These are phyloP conservation scores for Drosophila baimaii DNA, from an alignment of 1,140 invertebrate species.

Conservation along the genomic window DNA sequence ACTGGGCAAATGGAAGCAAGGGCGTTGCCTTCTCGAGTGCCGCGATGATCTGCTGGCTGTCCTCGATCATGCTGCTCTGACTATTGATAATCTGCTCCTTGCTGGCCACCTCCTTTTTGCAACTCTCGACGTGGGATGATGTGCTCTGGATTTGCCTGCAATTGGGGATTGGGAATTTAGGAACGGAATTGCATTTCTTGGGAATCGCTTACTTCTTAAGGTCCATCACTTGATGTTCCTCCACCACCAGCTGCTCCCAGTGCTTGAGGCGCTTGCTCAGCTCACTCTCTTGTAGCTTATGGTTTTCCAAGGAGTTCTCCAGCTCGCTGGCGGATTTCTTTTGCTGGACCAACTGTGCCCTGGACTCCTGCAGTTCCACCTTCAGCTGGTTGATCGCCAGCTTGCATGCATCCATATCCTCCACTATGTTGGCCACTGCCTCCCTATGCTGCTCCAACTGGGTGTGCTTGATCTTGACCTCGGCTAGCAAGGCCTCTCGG, in stretches of 20 bases:
- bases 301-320: not conserved
- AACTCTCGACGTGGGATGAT: slow-evolving; percentile 22
- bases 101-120: slow-evolving; percentile 36
- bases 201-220: slow-evolving; percentile 40
- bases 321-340: slow-evolving; percentile 29
- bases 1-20: slow-evolving; percentile 22
- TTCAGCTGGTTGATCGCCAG: slow-evolving; percentile 24
- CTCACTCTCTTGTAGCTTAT: slow-evolving; percentile 33
- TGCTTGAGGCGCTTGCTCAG: slow-evolving; percentile 34
- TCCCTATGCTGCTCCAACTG: slow-evolving; percentile 47
- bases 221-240: slow-evolving; percentile 47
- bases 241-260: slow-evolving; percentile 51
- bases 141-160: slow-evolving; percentile 45
- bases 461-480: slow-evolving; percentile 12
- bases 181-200: not conserved
- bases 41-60: slow-evolving; percentile 24
- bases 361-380: slow-evolving; percentile 26
- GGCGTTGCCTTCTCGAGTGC: slow-evolving; percentile 51
- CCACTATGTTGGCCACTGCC: slow-evolving; percentile 10
- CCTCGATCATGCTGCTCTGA: slow-evolving; percentile 45
- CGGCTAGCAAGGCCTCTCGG: slow-evolving; percentile 44
- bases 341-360: slow-evolving; percentile 23
- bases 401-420: slow-evolving; percentile 24
- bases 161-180: not conserved
- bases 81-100: slow-evolving; percentile 41